Base-by-base conservation (phyloP, 2,888 invertebrate species). In the Scotopteryx bipunctaria region DNA sequence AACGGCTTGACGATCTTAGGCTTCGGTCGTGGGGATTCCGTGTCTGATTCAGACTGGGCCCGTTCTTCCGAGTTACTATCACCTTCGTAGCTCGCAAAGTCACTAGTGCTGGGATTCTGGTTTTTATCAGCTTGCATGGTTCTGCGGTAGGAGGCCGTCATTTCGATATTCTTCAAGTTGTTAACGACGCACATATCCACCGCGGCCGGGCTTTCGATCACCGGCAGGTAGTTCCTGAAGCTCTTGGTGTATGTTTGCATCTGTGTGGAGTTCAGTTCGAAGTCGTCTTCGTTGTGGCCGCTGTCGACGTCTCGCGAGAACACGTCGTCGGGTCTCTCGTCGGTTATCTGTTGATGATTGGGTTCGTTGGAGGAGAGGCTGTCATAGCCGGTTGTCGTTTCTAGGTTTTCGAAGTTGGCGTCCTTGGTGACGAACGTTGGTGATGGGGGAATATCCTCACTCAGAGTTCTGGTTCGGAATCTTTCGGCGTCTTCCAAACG, bases 201-300 rank as follows among this genome's bases (percentile, higher is more conserved):
- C 0, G 88, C 77, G 0, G 89, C 79, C 0, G 89, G 86, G 55
- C 87, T 87, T 54, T 88, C 89, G 16, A 86, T 82, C 0, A 90
- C 91, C 0, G 91, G 89, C 17, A 91, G 71, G 50, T 91, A 89
- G 60, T 88, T 88, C 40, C 86, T 81, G 64, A 89, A 84, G 63
- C 91, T 91, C 74, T 87, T 91, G 31, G 92, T 92, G 74, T 92
- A 92, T 0, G 92, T 92, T 81, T 91, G 91, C 84, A 92, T 91
- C 69, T 91, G 87, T 5, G 91, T 86, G 44, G 92, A 91, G 72
- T 91, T 92, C 14, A 91, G 87, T 71, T 94, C 94, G 14, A 93
- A 93, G 63, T 94, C 94, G 45, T 94, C 94, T 53, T 94, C 95
- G 66, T 94, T 94, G 43, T 94, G 94, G 1, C 94, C 94, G 70